Evolutionary conservation across 2,888 invertebrate genomes (phyloP), one percentile per base, ranked within the genome.

Genomic region (Hoplodrina ambigua): DNA sequence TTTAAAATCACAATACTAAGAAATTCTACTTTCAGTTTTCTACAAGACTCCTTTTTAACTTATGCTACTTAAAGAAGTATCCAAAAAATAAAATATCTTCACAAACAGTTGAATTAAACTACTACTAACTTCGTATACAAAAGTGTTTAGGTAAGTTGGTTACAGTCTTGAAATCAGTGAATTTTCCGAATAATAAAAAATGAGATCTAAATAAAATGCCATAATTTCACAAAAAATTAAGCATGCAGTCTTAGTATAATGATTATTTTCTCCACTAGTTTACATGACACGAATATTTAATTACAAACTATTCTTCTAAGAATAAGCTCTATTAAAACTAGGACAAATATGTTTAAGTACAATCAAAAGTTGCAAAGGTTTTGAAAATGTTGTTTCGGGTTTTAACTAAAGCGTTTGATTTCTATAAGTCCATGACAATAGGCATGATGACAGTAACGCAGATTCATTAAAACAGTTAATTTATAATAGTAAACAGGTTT

Each of bases 41-140:
- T 19, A 25, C 19, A 49, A 60, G 2, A 56, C 7, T 19, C 30
- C 15, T 55, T 46, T 25, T 25, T 69, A 17, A 49, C 7, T 33
- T 30, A 49, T 52, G 25, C 10, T 54, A 25, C 20, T 17, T 30
- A 37, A 8, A 19, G 41, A 46, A 54, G 46, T 49, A 49, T 50
- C 11, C 19, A n/a, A 13, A 55, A 50, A 19, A 50, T 17, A 54
- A 41, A 60, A 61, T 11, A 50, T 52, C 50, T 52, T 57, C 17
- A 15, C 13, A 57, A 67, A 62, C 20, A 67, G 30, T 54, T 54
- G 56, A n/a, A 56, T 41, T 19, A 37, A 41, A 61, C 53, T 67
- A 80, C 30, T 67, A 63, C 71, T 81, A 84, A 60, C n/a, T 59
- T 82, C 86, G 85, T 86, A 84, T 84, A 85, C 86, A 83, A 79